phyloP scores from a whole-genome alignment of 37 sponge, comb jelly and placozoan genomes.

The Geodia barretti region DNA sequence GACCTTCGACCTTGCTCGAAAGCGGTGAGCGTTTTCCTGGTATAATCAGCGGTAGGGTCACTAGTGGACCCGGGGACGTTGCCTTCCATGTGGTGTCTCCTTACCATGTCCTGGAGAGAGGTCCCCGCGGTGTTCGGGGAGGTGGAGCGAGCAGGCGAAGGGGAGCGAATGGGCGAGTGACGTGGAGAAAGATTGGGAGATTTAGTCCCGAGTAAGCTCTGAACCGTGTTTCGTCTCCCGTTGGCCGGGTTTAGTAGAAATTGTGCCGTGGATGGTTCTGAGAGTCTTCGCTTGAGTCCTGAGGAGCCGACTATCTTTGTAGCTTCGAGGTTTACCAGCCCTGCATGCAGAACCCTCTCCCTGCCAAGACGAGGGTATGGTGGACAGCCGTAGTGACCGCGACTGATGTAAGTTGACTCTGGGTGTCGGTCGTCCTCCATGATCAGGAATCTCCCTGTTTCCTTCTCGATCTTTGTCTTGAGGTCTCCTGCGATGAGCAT shows the following conservation, averaged over 20 bases:
- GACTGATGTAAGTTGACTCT: constrained; percentile 30
- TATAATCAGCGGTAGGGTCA: not conserved
- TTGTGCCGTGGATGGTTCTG: not conserved
- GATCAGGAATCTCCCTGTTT: constrained; percentile 33
- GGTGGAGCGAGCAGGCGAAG: not conserved
- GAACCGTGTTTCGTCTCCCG: not conserved
- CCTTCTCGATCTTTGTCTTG: constrained; percentile 29
- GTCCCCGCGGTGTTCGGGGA: not conserved
- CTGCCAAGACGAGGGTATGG: constrained; percentile 6
- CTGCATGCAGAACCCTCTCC: constrained; percentile 20
- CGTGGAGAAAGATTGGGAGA: not conserved
- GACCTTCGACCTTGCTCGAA: not conserved
- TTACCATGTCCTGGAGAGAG: not conserved
- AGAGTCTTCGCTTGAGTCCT: not conserved
- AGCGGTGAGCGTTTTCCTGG: not conserved
- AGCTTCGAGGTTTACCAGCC: constrained; percentile 17
- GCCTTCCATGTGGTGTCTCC: not conserved
- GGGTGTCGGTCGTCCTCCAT: constrained; percentile 18
- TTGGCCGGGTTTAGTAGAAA: not conserved
- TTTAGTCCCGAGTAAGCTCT: not conserved
- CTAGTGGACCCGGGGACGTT: not conserved
- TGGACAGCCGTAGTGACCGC: constrained; percentile 57
- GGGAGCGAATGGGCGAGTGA: not conserved
- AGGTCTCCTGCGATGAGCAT: constrained; percentile 29
- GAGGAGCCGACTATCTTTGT: not conserved